Conservation (phyloP, 1,140 invertebrate species). For the Rhagoletis pomonella region DNA sequence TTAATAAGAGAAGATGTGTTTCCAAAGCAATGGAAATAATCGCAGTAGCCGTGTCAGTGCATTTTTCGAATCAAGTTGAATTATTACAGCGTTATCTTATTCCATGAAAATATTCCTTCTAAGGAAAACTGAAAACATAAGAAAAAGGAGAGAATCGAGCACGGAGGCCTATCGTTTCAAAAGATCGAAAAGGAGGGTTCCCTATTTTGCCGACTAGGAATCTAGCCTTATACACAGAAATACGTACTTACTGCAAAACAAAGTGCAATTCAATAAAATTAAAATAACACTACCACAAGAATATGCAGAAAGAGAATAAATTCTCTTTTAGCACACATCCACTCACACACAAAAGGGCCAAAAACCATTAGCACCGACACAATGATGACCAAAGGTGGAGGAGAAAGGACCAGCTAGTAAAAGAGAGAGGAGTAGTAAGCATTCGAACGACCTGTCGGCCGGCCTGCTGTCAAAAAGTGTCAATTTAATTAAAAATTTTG, state of each 20-base stretch:
- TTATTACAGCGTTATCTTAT: too few relatives aligned
- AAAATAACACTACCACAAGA: constrained; percentile 8
- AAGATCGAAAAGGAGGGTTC: too few relatives aligned
- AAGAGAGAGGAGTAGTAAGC: background rate
- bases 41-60: too few relatives aligned
- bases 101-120: too few relatives aligned
- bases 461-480: constrained; percentile 36
- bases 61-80: too few relatives aligned
- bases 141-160: too few relatives aligned
- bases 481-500: constrained; percentile 49
- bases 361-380: background rate
- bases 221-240: too few relatives aligned
- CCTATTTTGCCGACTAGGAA: too few relatives aligned
- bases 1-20: too few relatives aligned
- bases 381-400: background rate
- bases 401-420: background rate
- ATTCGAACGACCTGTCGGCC: background rate
- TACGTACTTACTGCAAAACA: background rate
- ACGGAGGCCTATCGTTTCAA: too few relatives aligned
- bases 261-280: constrained; percentile 21
- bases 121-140: too few relatives aligned
- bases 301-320: constrained; percentile 27
- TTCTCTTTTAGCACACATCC: background rate
- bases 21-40: too few relatives aligned
- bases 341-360: background rate